A percentile compares a stretch with the other conserved stretches of the same genome.
Evolutionary conservation across 2,797 vertebrate genomes (phyloP).

Genomic region (Protonibea diacanthus): DNA sequence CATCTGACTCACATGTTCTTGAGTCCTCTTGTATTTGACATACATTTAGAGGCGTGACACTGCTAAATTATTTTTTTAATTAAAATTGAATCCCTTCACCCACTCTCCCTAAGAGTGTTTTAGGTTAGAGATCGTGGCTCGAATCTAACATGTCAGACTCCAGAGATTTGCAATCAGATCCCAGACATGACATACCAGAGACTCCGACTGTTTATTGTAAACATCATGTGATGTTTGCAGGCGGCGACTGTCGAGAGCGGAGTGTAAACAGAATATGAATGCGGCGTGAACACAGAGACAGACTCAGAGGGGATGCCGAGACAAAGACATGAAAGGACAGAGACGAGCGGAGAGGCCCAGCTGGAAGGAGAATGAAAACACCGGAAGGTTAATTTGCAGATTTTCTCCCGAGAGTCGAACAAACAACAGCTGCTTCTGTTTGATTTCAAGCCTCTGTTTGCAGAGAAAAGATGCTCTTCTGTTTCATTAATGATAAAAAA

Average conservation of each 20-base stretch:
- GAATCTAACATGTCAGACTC: slow-evolving; percentile 16
- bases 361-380: slow-evolving; percentile 55
- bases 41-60: no score
- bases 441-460: slow-evolving; percentile 52
- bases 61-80: not conserved
- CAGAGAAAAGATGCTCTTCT: slow-evolving; percentile 11
- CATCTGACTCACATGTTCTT: no score
- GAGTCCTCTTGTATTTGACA: no score
- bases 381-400: slow-evolving; percentile 67
- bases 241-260: slow-evolving; percentile 17
- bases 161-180: slow-evolving; percentile 3
- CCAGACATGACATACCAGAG: slow-evolving; percentile 22
- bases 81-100: not conserved
- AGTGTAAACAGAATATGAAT: slow-evolving; percentile 58
- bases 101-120: not conserved
- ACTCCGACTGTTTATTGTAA: slow-evolving; percentile 29
- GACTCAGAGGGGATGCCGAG: slow-evolving; percentile 47
- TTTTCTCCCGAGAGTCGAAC: slow-evolving; percentile 65
- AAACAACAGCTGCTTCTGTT: slow-evolving; percentile 72
- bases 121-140: not conserved
- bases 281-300: slow-evolving; percentile 44
- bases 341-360: slow-evolving; percentile 49
- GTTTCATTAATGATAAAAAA: slow-evolving; percentile 22
- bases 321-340: slow-evolving; percentile 69
- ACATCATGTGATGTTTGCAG: slow-evolving; percentile 45